A percentile compares a stretch with the other conserved stretches of the same genome.
phyloP scores from a whole-genome alignment of 2,888 invertebrate genomes.

The Troides oblongomaculatus region DNA sequence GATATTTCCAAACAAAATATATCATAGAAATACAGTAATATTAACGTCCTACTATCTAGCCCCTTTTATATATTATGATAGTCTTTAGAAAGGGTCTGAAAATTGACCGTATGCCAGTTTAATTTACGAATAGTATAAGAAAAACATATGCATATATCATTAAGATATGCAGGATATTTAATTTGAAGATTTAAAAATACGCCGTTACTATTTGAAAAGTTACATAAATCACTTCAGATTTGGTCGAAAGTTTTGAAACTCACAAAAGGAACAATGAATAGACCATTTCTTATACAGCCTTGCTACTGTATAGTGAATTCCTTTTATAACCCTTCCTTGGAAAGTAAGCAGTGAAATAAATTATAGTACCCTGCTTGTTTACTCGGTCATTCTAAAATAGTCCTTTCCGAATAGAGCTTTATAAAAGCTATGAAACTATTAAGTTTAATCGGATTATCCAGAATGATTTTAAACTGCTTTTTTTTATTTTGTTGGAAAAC shows the following conservation, averaged over 20 bases:
- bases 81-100: too few species aligned
- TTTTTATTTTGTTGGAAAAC: neutral
- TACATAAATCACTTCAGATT: conserved; percentile 41
- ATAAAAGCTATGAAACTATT: neutral
- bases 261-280: conserved; percentile 42
- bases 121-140: too few species aligned
- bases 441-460: neutral
- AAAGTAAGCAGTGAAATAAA: conserved; percentile 38
- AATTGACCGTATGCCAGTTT: too few species aligned
- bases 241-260: conserved; percentile 46
- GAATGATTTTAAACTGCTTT: neutral
- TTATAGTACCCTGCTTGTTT: conserved; percentile 42
- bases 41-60: too few species aligned
- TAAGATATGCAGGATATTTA: neutral
- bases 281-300: conserved; percentile 57
- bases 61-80: too few species aligned
- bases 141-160: too few species aligned
- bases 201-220: neutral
- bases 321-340: conserved; percentile 38
- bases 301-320: conserved; percentile 71
- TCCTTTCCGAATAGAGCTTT: neutral
- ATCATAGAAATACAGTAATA: too few species aligned
- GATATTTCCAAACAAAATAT: too few species aligned
- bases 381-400: conserved; percentile 11
- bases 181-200: neutral